phyloP scores from a whole-genome alignment of 37 sponge, comb jelly and placozoan species.

The Bolinopsis microptera region DNA sequence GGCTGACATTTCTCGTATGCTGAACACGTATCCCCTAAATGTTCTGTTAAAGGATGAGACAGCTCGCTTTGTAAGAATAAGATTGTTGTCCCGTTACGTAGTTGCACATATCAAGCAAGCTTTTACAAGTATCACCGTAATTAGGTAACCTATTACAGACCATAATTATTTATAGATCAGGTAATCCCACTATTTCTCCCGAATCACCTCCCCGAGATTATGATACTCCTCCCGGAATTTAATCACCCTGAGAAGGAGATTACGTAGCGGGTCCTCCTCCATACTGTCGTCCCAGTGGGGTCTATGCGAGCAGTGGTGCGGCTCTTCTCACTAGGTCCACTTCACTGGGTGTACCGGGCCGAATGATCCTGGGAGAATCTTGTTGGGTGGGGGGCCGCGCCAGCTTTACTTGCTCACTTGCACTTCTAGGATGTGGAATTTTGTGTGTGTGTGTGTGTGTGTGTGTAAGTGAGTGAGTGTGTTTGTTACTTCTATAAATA shows the following conservation, averaged over 20 bases:
- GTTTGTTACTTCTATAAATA: neutral
- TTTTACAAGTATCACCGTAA: neutral
- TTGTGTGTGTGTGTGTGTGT: neutral
- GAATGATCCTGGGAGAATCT: neutral
- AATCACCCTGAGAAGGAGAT: neutral
- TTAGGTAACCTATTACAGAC: neutral
- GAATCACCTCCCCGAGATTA: too few species aligned
- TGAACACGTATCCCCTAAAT: too few species aligned
- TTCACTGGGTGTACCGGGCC: neutral
- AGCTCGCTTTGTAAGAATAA: too few species aligned
- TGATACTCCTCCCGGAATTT: too few species aligned
- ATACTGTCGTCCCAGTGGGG: neutral
- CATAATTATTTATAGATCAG: neutral
- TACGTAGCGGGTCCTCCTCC: neutral
- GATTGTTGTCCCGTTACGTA: neutral
- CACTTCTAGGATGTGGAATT: neutral
- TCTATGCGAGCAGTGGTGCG: neutral
- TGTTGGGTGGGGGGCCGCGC: neutral
- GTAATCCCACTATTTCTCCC: neutral
- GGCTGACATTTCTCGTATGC: too few species aligned
- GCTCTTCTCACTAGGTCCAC: neutral
- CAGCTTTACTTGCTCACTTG: neutral
- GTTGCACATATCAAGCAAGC: neutral
- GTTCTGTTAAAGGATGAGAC: too few species aligned
- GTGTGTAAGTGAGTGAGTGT: neutral